These are phyloP conservation scores for Kradibia gibbosae DNA, from an alignment of 1,140 invertebrate genomes.

Conservation along the genomic window DNA sequence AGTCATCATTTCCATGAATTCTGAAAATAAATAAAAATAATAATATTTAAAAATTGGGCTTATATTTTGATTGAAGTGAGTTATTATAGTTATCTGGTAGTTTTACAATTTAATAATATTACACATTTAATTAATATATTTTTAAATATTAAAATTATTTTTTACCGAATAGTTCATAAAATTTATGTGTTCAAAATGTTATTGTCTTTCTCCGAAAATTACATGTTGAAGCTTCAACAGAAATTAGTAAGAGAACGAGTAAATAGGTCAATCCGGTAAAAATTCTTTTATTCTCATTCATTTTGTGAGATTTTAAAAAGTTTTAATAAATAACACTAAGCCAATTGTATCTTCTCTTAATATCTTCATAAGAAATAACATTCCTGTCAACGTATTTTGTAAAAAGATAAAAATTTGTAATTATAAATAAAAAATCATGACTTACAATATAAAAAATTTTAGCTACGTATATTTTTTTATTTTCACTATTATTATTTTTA, in stretches of 20 bases:
- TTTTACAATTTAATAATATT: no score
- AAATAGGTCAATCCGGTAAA: slow-evolving; percentile 52
- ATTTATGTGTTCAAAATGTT: not conserved
- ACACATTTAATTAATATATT: no score
- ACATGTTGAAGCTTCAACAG: not conserved
- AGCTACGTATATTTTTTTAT: not conserved
- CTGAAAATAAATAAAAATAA: slow-evolving; percentile 68
- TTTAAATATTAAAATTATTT: not conserved
- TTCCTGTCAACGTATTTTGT: not conserved
- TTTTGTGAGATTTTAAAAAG: slow-evolving; percentile 46
- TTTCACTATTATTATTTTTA: not conserved
- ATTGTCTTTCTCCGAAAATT: not conserved
- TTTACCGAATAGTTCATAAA: not conserved
- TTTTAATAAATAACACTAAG: slow-evolving; percentile 52
- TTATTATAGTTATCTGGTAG: no score
- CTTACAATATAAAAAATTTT: not conserved
- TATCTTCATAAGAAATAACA: not conserved
- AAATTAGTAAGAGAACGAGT: slow-evolving; percentile 43
- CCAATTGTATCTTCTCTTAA: slow-evolving; percentile 6
- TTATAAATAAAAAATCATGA: not conserved
- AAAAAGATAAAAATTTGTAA: not conserved
- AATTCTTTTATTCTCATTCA: slow-evolving; percentile 8
- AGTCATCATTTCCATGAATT: slow-evolving; percentile 85
- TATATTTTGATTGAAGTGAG: not conserved
- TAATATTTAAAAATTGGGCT: not conserved